Base-by-base conservation (phyloP, 1,140 invertebrate species). In the Triops cancriformis region DNA sequence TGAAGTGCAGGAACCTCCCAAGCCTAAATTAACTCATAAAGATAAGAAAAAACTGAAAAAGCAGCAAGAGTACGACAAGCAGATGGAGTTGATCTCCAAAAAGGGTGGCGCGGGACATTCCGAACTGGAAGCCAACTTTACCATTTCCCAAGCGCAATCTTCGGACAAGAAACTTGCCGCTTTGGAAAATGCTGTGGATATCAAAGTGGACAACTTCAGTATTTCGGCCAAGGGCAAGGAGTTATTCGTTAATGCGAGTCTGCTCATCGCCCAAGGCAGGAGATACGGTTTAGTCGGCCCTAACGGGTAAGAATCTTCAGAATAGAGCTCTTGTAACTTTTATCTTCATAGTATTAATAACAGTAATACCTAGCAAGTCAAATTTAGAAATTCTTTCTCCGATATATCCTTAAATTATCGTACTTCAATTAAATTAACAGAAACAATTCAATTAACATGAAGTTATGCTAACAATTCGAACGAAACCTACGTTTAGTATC, bases 141-240 rank as follows among this genome's bases (percentile, higher is more conserved):
- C 97, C 4, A 92, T 99, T 73, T 98, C 97, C 10, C 95, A 97
- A 84, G 90, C 91, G n/a, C 91, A 95, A 82, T 95, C 94, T 85
- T 90, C 92, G 77, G 90, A 90, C 26, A 92, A 93, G 82, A 92
- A 96, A 80, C 89, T 92, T 81, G 90, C 90, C 43, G 91, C 94
- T 27, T 82, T 98, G 74, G 97, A 99, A 83, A 94, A 97, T 85
- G 95, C 96, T 4, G 92, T 98, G 26, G 97, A 99, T 85, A 99
- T 99, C 31, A 99, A 99, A 88, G 92, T 98, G 27, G 98, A 99
- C 83, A 98, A 97, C 85, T 99, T 99, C 83, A 97, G 94, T 77
- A 99, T 99, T 80, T 91, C 95, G 27, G 98, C 98, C 0, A 94
- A 96, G 85, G 98, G 98, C 45, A 98, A 99, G 82, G 95, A 99